Base-by-base conservation (phyloP, 2,797 vertebrate species). In the Phylloscopus collybita region DNA sequence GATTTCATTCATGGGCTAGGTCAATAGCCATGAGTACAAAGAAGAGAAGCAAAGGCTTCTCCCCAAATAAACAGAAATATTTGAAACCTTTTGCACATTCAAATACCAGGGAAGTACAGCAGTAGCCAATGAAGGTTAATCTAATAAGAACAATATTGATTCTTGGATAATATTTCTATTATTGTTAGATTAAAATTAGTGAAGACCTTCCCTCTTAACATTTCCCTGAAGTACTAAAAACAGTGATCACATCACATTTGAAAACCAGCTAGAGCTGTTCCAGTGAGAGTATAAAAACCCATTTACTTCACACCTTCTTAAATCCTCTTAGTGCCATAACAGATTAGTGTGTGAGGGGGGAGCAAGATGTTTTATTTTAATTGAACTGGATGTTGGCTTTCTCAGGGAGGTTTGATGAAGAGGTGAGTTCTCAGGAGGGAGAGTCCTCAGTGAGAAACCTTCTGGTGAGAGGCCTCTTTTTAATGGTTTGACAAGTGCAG, bases 151-250 rank as follows among this genome's bases (percentile, higher is more conserved):
- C 17, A 49, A 44, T 82, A 95, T 88, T 90, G 70, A 85, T 93
- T 92, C 47, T 82, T 79, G 38, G 45, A 19, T 95, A 79, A 92
- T 92, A 69, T 94, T 94, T 92, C 64, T 82, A 88, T 80, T 86
- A 84, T 80, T 89, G 59, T 67, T 57, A 80, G 38, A 88, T 86
- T 88, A 72, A 94, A 93, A 92, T 69, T 78, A 65, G 49, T 27
- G 49, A 95, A 89, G 27, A 80, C 34, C 13, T 50, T 20, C 25
- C 65, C 16, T 84, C 57, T 80, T 51, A 60, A 66, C 23, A 81
- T 85, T 78, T 71, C 74, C 82, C 94, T 71, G 18, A 62, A 86
- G 59, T 54, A 25, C 59, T 80, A 53, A 92, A 86, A 93, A 60
- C 64, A 88, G 71, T 62, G 60, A 93, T 59, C 62, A 25, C 26